Base-by-base conservation (phyloP, 2,113 vertebrate genomes). In the Ascaphus truei region DNA sequence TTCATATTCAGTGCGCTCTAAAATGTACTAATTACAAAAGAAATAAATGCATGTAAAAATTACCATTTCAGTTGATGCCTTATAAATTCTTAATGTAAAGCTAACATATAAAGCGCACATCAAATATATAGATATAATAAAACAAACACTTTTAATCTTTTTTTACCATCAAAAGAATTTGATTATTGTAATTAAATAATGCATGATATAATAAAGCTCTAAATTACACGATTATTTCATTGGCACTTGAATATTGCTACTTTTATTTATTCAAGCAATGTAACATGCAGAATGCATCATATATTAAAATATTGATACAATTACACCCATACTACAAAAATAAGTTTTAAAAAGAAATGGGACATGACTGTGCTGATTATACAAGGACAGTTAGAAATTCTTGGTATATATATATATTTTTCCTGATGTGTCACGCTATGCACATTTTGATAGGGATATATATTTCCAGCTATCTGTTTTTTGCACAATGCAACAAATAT, bases 11-110 rank as follows among this genome's bases (percentile, higher is more conserved):
- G 79, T 85, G 84, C 85, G 80, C 79, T 89, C 86, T 89, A 86
- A 89, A 85, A 86, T 84, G 79, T 84, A 80, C 86, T 90, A 92
- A 93, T 94, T 93, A 91, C 85, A 85, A 84, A 86, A 33, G 71
- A 92, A 91, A 92, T 92, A 90, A 90, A 90, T 89, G 89, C 85
- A 83, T 84, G 84, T 88, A 90, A 91, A 57, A 56, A 89, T 87
- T 83, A 80, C 78, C 81, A 68, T 90, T 90, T 88, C 81, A 91
- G 90, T 80, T 80, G 81, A 86, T 89, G 85, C 82, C 78, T 90
- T 89, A 93, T 94, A 90, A 90, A 92, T 93, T 93, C 86, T 92
- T 93, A 93, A 93, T 93, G 88, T 83, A 91, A 89, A 89, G 74
- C 88, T 89, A 91, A 91, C 85, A 89, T 90, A 89, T 86, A 89